Conservation (phyloP, 2,888 invertebrate species). For the Hypomecis punctinalis region DNA sequence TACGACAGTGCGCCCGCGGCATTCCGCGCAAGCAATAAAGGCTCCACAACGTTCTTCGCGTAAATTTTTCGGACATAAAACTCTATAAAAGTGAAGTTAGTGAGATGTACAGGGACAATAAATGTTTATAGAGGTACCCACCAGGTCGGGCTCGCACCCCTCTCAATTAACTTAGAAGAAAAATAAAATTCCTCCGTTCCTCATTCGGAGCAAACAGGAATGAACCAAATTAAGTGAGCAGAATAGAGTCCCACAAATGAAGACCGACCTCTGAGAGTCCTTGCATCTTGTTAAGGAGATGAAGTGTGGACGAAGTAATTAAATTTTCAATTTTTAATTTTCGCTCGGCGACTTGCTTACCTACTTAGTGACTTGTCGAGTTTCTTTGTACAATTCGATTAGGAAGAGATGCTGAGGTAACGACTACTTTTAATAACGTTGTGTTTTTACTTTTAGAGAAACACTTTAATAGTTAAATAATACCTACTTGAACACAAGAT, state of each 20-base stretch:
- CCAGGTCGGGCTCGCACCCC: conserved; percentile 38
- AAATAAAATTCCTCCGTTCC: conserved; percentile 72
- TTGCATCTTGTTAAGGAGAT: conserved; percentile 63
- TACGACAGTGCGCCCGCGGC: conserved; percentile 68
- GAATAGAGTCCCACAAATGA: conserved; percentile 77
- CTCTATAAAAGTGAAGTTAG: conserved; percentile 83
- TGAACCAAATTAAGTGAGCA: conserved; percentile 81
- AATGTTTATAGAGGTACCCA: conserved; percentile 76
- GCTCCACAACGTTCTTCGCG: conserved; percentile 73
- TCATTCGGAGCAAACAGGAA: conserved; percentile 79
- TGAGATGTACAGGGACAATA: conserved; percentile 82
- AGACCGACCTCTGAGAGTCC: conserved; percentile 71
- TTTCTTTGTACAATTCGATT: conserved; percentile 58
- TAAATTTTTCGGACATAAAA: conserved; percentile 85
- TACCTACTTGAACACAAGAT: too few relatives aligned
- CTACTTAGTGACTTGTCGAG: conserved; percentile 38
- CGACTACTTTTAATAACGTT: too few relatives aligned
- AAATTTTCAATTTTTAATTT: conserved; percentile 74
- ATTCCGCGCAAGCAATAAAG: conserved; percentile 79
- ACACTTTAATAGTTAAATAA: too few relatives aligned
- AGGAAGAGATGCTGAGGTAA: conserved; percentile 37
- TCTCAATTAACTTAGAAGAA: conserved; percentile 76
- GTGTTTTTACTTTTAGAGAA: too few relatives aligned
- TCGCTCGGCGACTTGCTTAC: conserved; percentile 52
- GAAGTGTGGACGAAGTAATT: conserved; percentile 69